These are phyloP conservation scores for Dilophus febrilis DNA, from an alignment of 2,888 invertebrate genomes.

Conservation along the genomic window DNA sequence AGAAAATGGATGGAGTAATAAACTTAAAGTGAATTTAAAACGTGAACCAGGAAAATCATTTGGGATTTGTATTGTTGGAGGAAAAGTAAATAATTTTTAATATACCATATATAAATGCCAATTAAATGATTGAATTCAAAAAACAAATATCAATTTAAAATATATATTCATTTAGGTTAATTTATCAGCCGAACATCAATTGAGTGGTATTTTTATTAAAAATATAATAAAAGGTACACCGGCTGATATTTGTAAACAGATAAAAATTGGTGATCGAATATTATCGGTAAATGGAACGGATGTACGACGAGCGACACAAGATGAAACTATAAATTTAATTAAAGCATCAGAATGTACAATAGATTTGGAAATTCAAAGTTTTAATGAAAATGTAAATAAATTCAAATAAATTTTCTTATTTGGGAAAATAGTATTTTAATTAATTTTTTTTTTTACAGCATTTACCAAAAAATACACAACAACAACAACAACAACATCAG, in stretches of 20 bases:
- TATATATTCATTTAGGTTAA: slow-evolving; percentile 16
- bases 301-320: slow-evolving; percentile 80
- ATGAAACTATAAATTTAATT: slow-evolving; percentile 86
- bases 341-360: slow-evolving; percentile 80
- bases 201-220: slow-evolving; percentile 95
- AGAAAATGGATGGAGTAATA: slow-evolving; percentile 5
- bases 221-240: slow-evolving; percentile 89
- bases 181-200: slow-evolving; percentile 44
- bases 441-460: no score
- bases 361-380: slow-evolving; percentile 70
- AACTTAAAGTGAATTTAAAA: slow-evolving; percentile 1
- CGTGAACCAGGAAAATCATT: slow-evolving; percentile 39
- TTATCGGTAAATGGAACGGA: slow-evolving; percentile 78
- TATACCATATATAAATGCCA: no score
- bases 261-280: slow-evolving; percentile 35
- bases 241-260: slow-evolving; percentile 73
- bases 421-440: neutral
- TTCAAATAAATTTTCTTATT: neutral
- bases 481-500: no score
- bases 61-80: slow-evolving; percentile 94
- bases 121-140: neutral
- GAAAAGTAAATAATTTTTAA: slow-evolving; percentile 45
- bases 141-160: neutral
- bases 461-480: no score
- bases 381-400: slow-evolving; percentile 18